Conservation (phyloP, 2,888 invertebrate genomes). For the Mythimna impura region DNA sequence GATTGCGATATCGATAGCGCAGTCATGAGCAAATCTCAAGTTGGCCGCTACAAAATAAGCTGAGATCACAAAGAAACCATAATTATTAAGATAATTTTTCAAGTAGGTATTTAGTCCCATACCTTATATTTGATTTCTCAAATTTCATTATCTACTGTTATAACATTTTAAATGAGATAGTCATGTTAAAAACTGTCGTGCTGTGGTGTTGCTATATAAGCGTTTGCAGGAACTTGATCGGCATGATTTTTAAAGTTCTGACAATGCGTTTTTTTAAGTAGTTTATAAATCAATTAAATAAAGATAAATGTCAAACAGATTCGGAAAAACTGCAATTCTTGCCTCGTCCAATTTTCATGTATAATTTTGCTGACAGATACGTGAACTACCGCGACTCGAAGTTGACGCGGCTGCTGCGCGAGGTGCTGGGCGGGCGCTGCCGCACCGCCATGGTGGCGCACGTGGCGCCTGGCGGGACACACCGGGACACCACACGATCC, state of each 20-base stretch:
- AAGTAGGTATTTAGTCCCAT: too few relatives aligned
- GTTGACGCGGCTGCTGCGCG: constrained; percentile 96
- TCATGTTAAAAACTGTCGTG: too few relatives aligned
- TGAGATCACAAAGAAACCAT: too few relatives aligned
- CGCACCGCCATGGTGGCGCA: constrained; percentile 99
- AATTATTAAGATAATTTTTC: too few relatives aligned
- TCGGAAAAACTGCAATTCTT: too few relatives aligned
- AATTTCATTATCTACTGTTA: too few relatives aligned
- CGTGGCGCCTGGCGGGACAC: constrained; percentile 95
- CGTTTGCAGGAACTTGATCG: neutral
- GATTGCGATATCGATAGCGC: neutral
- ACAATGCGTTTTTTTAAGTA: too few relatives aligned
- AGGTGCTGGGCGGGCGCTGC: constrained; percentile 97
- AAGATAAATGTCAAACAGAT: too few relatives aligned
- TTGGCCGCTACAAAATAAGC: too few relatives aligned
- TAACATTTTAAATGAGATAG: too few relatives aligned
- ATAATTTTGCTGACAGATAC: constrained; percentile 89
- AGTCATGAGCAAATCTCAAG: neutral
- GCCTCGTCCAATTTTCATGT: neutral
- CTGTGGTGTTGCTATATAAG: neutral
- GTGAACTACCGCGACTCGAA: constrained; percentile 99
- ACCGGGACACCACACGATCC: constrained; percentile 97
- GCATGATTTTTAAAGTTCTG: neutral
- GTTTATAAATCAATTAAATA: too few relatives aligned
- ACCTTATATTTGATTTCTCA: too few relatives aligned